Evolutionary conservation across 2,113 vertebrate genomes (phyloP).

Genomic region (Hoplias malabaricus): DNA sequence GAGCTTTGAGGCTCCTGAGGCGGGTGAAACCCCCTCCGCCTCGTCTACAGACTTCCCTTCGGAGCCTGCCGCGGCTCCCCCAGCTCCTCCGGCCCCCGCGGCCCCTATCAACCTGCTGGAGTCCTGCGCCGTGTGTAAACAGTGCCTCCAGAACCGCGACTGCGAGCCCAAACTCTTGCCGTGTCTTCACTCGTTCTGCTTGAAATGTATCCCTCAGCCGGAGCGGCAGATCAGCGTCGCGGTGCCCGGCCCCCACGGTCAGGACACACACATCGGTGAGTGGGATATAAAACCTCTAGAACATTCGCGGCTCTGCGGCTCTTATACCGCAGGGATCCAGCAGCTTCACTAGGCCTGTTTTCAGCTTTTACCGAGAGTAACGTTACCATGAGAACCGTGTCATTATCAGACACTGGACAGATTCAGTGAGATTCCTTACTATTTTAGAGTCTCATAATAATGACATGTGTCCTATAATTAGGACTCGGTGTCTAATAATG

Average conservation of each 20-base stretch:
- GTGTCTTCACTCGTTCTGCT: slow-evolving; percentile 94
- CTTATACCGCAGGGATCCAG: too few species aligned
- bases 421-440: too few species aligned
- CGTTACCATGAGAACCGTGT: too few species aligned
- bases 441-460: too few species aligned
- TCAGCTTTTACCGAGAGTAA: too few species aligned
- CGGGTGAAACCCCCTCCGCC: too few species aligned
- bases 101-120: slow-evolving; percentile 84
- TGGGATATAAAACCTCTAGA: slow-evolving; percentile 7
- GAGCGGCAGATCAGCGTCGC: slow-evolving; percentile 91
- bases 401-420: too few species aligned
- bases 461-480: too few species aligned
- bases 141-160: slow-evolving; percentile 90
- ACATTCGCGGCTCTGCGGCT: neutral
- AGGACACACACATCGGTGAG: slow-evolving; percentile 93
- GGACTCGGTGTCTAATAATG: too few species aligned
- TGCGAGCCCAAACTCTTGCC: slow-evolving; percentile 95
- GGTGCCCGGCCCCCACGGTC: slow-evolving; percentile 86
- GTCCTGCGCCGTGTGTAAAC: slow-evolving; percentile 94
- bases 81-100: slow-evolving; percentile 68
- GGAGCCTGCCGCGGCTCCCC: too few species aligned
- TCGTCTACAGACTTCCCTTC: too few species aligned
- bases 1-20: slow-evolving; percentile 46
- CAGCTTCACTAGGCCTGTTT: too few species aligned
- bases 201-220: slow-evolving; percentile 90